Evolutionary conservation across 2,113 vertebrate species (phyloP), one percentile per base, ranked within the genome.

Genomic region (Cyphomyrus discorhynchus): DNA sequence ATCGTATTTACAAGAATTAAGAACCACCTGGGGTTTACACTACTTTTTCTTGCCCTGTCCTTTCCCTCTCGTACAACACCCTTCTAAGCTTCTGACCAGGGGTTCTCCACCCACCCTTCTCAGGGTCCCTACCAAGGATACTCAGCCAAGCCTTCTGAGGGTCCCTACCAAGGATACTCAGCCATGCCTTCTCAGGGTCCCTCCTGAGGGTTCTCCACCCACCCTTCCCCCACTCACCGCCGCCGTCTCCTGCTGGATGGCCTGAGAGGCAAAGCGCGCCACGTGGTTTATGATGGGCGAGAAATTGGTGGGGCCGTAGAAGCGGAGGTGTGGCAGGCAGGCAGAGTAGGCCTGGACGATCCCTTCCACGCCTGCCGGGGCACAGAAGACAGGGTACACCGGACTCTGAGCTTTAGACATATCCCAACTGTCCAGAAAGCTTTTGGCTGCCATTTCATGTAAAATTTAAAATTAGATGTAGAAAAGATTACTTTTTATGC

Each of bases 221-320:
- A 6, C 2, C 9, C 17, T 6, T 21, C n/a, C 2, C 0, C 0
- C 52, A 96, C 98, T 95, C 91, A 99, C 98, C 0, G 95, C 96
- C 49, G 98, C 98, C 4, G 96, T 95, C 87, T 97, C 96, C 90
- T 99, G 98, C 1, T 98, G 97, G 0, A 97, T 97, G 27, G 98
- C 98, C 94, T 99, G 98, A 24, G 97, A 96, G 0, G 98, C 98
- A 3, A 99, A 99, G 13, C 98, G 96, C 0, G 98, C 98, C 91
- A 99, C 98, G 0, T 99, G 98, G 94, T 97, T 99, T 94, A 99
- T 93, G 58, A 99, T 99, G 39, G 98, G 98, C 70, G 98, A 96
- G 91, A 99, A 99, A 93, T 99, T 99, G 87, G 98, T 99, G 52
- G 98, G 98, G 13, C 98, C 98, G 0, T 99, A 99, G 95, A 99